Base-by-base conservation (phyloP, 2,797 vertebrate genomes). In the Gorsachius magnificus region DNA sequence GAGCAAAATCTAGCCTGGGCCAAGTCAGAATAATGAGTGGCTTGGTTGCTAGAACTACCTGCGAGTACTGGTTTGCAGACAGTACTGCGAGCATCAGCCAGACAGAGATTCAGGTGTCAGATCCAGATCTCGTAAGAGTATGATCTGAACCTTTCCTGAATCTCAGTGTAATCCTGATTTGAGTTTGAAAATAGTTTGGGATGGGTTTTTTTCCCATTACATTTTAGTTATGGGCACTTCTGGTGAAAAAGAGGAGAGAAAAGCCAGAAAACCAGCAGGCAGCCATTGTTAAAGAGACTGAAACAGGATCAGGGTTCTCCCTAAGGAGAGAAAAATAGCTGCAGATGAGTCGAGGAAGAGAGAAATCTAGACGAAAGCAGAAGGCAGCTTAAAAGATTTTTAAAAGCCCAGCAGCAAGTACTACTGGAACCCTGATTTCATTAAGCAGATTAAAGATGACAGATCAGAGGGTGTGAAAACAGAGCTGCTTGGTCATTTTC, bases 361-460 rank as follows among this genome's bases (percentile, higher is more conserved):
- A 64, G 85, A 90, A 94, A 93, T 45, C 56, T 57, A 92, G 86
- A 95, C 1, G 1, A 95, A 93, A 89, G 77, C 29, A 86, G n/a
- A 87, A 89, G 75, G 72, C 68, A 91, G 83, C 56, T 90, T 90
- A 87, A 74, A 90, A 88, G 28, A 90, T 56, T 86, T 85, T 89
- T 70, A 57, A 80, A 96, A 95, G 53, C 68, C 79, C 66, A 94
- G 86, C 58, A 95, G 72, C 70, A 80, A 96, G 70, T 83, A 72
- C 89, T 75, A 58, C 33, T 93, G 58, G 80, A 95, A 91, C 51
- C 38, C 45, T 82, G 78, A 89, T 57, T 96, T 93, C 92, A 90
- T 93, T 93, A 89, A 50, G 68, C 78, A 94, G 90, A 91, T 96
- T 87, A 96, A 95, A 97, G 83, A 94, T 58, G 83, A 79, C 60